Evolutionary conservation across 2,888 invertebrate species (phyloP), one percentile per base, ranked within the genome.

Genomic region (Leptogaster cylindrica): DNA sequence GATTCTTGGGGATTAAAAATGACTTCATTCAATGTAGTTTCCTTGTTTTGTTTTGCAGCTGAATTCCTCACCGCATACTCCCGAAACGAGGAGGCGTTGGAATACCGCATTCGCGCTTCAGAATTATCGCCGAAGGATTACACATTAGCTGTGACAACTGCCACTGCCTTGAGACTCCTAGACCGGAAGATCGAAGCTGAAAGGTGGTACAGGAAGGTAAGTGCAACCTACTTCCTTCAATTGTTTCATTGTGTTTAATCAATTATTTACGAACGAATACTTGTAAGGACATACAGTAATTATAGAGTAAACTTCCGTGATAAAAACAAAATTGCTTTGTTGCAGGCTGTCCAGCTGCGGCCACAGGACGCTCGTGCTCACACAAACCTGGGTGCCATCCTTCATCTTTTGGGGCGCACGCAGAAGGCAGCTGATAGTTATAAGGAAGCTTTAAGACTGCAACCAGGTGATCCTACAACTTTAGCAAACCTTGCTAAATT

Each of bases 351-450:
- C 4, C 77, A 77, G 14, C 70, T 84, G 55, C 79, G 82, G 71
- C 84, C 84, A 0, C 82, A 93, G 89, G 93, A 95, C 76, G 91
- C 95, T 0, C 88, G 93, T 72, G 92, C 93, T 68, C 94, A 95
- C 82, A 94, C 95, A 76, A 97, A 97, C 81, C 85, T 96, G 66
- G 97, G 97, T 20, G 97, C 97, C 67, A 97, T 97, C 77, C 84
- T 95, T 68, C 97, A 97, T 82, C 85, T 95, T 72, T 93, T 96
- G 79, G 94, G 94, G 20, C 95, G 95, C 80, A 90, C 93, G 74
- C 83, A 85, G 23, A 92, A 94, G 72, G 97, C 97, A 0, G 93
- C 94, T 48, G 84, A 86, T 12, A 91, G 93, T 68, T 97, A 97
- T 81, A 85, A 90, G 73, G 88, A 89, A 76, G 96, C 97, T 0